These are phyloP conservation scores for Loriculus beryllinus DNA, from an alignment of 2,797 vertebrate genomes.

Conservation along the genomic window DNA sequence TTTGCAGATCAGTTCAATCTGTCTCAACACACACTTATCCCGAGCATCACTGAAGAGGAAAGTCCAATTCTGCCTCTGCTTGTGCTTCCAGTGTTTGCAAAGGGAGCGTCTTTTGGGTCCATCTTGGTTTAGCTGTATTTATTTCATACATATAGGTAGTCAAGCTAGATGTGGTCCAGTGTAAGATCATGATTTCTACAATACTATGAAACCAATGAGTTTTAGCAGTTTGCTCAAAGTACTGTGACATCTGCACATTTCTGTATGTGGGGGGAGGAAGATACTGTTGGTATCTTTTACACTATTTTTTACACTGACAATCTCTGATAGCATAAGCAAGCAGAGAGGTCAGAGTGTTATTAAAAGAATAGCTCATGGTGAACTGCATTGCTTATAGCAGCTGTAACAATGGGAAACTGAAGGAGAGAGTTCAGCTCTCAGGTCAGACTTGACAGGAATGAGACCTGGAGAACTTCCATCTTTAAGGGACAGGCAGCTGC, in stretches of 20 bases:
- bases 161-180: background rate
- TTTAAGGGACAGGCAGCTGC: background rate
- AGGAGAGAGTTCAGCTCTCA: background rate
- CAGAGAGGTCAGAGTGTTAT: background rate
- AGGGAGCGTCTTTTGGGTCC: background rate
- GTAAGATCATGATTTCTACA: background rate
- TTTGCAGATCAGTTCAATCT: background rate
- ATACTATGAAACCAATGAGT: background rate
- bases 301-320: background rate
- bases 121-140: background rate
- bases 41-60: background rate
- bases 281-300: background rate
- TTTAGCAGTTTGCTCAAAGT: background rate
- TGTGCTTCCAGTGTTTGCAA: background rate
- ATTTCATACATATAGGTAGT: background rate
- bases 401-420: background rate
- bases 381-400: background rate
- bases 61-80: background rate
- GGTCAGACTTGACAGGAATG: background rate
- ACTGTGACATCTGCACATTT: background rate
- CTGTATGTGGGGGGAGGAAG: accelerated
- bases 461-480: background rate
- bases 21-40: background rate
- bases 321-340: background rate
- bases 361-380: background rate